Percentiles rank a stretch among this genome's conserved stretches.
These are phyloP conservation scores for Ephialtes manifestator DNA, from an alignment of 2,888 invertebrate species.

Conservation along the genomic window DNA sequence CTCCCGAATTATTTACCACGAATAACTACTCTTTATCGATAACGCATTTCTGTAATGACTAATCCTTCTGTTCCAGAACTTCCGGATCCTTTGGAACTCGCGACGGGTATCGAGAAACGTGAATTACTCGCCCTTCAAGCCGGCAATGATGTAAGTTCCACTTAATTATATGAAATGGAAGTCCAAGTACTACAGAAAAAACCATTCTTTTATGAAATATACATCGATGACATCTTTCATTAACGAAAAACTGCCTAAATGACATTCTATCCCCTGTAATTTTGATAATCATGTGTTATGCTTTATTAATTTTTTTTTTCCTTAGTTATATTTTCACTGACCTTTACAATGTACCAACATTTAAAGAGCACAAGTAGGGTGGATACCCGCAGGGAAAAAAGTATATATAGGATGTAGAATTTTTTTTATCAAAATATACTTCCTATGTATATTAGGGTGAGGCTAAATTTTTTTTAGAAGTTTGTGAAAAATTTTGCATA, in stretches of 20 bases:
- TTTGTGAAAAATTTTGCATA: too few relatives aligned
- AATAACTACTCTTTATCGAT: constrained; percentile 20
- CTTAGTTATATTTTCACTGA: neutral
- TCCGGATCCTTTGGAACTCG: constrained; percentile 96
- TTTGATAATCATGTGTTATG: neutral
- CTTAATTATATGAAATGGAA: neutral
- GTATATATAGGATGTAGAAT: too few relatives aligned
- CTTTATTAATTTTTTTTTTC: neutral
- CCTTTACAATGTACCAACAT: too few relatives aligned
- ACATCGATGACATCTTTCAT: neutral
- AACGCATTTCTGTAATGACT: constrained; percentile 46
- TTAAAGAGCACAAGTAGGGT: too few relatives aligned
- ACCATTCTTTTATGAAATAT: neutral
- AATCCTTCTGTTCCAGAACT: constrained; percentile 87
- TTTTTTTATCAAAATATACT: too few relatives aligned
- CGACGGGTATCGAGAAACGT: constrained; percentile 96
- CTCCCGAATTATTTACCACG: neutral
- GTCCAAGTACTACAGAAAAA: neutral
- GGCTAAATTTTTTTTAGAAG: too few relatives aligned
- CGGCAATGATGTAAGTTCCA: constrained; percentile 92
- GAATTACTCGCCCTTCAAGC: constrained; percentile 94
- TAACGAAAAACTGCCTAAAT: neutral
- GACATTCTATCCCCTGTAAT: neutral
- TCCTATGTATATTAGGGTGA: too few relatives aligned
- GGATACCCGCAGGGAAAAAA: too few relatives aligned